Evolutionary conservation across 2,888 invertebrate genomes (phyloP).

Genomic region (Diaphora mendica): DNA sequence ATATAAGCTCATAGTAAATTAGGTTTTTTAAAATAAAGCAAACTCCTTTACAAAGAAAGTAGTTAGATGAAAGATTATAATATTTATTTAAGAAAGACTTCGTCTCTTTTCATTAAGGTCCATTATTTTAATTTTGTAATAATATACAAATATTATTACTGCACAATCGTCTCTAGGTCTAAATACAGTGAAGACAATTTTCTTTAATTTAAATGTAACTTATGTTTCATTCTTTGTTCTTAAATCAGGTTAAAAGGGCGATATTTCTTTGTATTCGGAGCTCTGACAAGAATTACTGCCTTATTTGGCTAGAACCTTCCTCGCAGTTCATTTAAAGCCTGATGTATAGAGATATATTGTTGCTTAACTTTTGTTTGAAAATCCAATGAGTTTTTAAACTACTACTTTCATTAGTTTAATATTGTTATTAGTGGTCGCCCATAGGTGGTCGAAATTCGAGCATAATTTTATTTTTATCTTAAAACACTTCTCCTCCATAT

Average conservation of each 20-base stretch:
- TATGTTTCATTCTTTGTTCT: slow-evolving; percentile 31
- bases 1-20: neutral
- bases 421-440: too few species aligned
- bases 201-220: slow-evolving; percentile 22
- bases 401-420: neutral
- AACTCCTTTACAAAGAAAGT: neutral
- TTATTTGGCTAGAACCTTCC: slow-evolving; percentile 26
- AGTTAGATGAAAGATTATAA: neutral
- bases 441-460: too few species aligned
- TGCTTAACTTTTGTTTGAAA: neutral
- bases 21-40: neutral
- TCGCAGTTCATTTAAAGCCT: slow-evolving; percentile 19
- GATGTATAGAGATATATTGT: neutral
- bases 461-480: too few species aligned
- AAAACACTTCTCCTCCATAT: too few species aligned
- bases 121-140: neutral
- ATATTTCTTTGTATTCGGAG: slow-evolving; percentile 41
- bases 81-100: neutral
- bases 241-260: slow-evolving; percentile 50
- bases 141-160: neutral
- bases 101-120: neutral
- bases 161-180: neutral
- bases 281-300: slow-evolving; percentile 41
- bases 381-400: neutral
- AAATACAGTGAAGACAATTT: slow-evolving; percentile 20